phyloP scores from a whole-genome alignment of 2,113 vertebrate genomes.

The Pipa parva region DNA sequence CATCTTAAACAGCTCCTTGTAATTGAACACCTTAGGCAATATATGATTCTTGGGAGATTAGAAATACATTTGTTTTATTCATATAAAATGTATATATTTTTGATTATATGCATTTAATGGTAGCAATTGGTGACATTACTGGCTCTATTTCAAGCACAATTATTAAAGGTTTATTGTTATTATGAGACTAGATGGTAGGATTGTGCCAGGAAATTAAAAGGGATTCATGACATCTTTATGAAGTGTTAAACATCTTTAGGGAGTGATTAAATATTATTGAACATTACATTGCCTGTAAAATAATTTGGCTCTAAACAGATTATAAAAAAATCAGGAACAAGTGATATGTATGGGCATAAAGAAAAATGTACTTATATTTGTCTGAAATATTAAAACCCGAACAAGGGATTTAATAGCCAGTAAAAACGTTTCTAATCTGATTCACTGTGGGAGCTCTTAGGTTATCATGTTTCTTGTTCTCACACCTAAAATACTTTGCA shows the following conservation, averaged over 20 bases:
- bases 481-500: constrained; percentile 36
- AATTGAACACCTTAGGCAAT: too few relatives aligned
- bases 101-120: constrained; percentile 15
- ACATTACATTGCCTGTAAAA: constrained; percentile 42
- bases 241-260: constrained; percentile 28
- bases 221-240: constrained; percentile 39
- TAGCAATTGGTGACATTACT: constrained; percentile 27
- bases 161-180: constrained; percentile 32
- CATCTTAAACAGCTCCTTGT: too few relatives aligned
- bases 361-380: constrained; percentile 31
- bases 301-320: constrained; percentile 35
- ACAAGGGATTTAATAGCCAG: constrained; percentile 28
- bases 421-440: constrained; percentile 29
- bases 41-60: not conserved
- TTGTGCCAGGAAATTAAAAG: constrained; percentile 43
- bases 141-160: constrained; percentile 7
- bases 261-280: constrained; percentile 42
- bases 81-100: constrained; percentile 11
- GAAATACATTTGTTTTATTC: not conserved
- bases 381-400: constrained; percentile 35
- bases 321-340: constrained; percentile 35
- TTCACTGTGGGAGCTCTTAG: constrained; percentile 32
- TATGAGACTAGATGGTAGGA: constrained; percentile 30
- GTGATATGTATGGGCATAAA: constrained; percentile 36
- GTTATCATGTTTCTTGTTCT: constrained; percentile 32